Base-by-base conservation (phyloP, 92 coral and sea anemone genomes). In the Porites evermanni region DNA sequence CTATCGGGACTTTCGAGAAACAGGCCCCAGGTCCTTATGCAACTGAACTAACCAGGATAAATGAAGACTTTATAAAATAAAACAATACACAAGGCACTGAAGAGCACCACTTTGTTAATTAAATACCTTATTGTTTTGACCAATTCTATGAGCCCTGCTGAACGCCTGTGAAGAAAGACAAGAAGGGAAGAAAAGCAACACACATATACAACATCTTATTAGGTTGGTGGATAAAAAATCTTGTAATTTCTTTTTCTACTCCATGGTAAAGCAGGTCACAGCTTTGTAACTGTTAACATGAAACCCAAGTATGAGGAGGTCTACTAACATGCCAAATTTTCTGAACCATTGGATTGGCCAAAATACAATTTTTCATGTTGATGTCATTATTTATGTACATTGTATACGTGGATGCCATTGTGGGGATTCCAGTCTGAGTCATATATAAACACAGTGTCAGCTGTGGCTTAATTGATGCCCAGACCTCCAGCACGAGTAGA, bases 371-470 rank as follows among this genome's bases (percentile, higher is more conserved):
- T 8, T 26, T 13, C 0, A 44, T 69, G 50, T 69, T 47, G 16
- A 60, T 14, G 8, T 10, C 9, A 6, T 67, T 11, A 59, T 11
- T 18, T 12, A 44, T 64, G 54, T 73, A 26, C 70, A 53, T 18
- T 12, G 10, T 75, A 61, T 50, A 84, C 94, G 93, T 97, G 99
- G 58, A 97, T 97, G 44, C 95, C 99, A 77, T 97, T 97, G 66
- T 97, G 98, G 53, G 98, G 98, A 80, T 95, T 95, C 98, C 99
- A 97, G 79, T 97, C 99, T 9, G 99, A 97, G 87, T 97, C 99
- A 52, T 91, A 97, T 67, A 97, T 97, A 79, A 97, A 91, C 72
- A 97, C 99, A n/a, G 99, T 97, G 56, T 97, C 98, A 64, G 98
- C 95, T 50, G 98, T 89, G 7, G 99, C 99, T 53, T 95, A 87